These are phyloP conservation scores for Tragelaphus oryx DNA, from an alignment of 2,797 vertebrate genomes.

Conservation along the genomic window DNA sequence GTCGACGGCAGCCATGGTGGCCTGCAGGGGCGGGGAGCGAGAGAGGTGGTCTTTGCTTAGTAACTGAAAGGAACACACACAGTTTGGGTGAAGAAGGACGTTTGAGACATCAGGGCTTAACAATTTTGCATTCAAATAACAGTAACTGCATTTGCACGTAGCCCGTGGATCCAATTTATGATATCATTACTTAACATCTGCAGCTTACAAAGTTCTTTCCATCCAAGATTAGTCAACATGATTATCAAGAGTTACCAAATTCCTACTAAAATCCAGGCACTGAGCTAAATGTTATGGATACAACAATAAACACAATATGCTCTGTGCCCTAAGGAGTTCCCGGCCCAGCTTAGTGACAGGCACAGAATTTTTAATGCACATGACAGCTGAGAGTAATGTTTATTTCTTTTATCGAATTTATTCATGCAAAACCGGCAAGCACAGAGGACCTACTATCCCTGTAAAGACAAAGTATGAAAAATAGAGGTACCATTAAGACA, in stretches of 20 bases:
- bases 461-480: not conserved
- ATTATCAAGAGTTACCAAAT: not conserved
- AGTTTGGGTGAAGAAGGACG: not conserved
- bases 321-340: not conserved
- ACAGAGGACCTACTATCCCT: not conserved
- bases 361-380: not conserved
- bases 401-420: not conserved
- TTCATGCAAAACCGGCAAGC: not conserved
- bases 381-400: not conserved
- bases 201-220: not conserved
- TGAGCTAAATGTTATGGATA: not conserved
- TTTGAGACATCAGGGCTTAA: not conserved
- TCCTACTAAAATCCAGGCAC: not conserved
- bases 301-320: not conserved
- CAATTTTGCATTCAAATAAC: not conserved
- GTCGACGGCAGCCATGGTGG: slow-evolving; percentile 94
- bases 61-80: not conserved
- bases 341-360: not conserved
- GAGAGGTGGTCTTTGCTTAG: not conserved
- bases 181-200: not conserved
- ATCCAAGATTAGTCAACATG: not conserved
- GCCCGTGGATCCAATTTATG: not conserved
- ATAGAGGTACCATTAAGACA: not conserved
- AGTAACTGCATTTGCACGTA: not conserved
- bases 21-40: slow-evolving; percentile 45